Evolutionary conservation across 2,888 invertebrate species (phyloP), one percentile per base, ranked within the genome.

Genomic region (Calliphora vomitoria): DNA sequence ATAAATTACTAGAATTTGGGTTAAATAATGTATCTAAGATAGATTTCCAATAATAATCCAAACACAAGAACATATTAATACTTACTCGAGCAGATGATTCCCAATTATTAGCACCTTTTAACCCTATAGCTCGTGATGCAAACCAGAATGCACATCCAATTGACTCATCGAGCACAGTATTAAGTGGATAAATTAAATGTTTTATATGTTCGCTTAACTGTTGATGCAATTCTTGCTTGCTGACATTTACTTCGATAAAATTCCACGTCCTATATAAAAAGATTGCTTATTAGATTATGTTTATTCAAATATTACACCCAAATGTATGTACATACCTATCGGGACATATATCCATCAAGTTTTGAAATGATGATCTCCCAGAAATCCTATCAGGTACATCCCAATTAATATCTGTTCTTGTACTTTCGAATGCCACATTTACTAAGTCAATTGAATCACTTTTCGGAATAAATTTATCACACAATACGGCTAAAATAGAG

Each of bases 111-210:
- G 72, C 85, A 58, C 69, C 82, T n/a, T 84, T 89, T 69, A 78
- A 80, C 11, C 96, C 96, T 88, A 94, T 91, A 4, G 96, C 98
- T 90, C 96, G 94, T 68, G 98, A 96, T 35, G 99, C 99, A 95
- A 99, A 99, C 99, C 99, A 99, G 66, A 98, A 94, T n/a, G 97
- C 99, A 92, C 97, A 97, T 0, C 99, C 99, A 74, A 99, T 95
- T 91, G 98, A 98, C 93, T 99, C 99, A 94, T 99, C 99, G 69
- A 99, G 94, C 84, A 99, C 96, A 1, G 98, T 98, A 89, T 95
- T 95, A 78, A 97, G 95, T 0, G 99, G 99, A 93, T 96, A 96
- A 64, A 99, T 96, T 85, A 99, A 95, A 93, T 98, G 95, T 50
- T 95, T 95, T 89, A 98, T 97, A 87, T 93, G 94, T 3, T 93